These are phyloP conservation scores for Mesaphorura yosii DNA, from an alignment of 1,140 invertebrate genomes.

Conservation along the genomic window DNA sequence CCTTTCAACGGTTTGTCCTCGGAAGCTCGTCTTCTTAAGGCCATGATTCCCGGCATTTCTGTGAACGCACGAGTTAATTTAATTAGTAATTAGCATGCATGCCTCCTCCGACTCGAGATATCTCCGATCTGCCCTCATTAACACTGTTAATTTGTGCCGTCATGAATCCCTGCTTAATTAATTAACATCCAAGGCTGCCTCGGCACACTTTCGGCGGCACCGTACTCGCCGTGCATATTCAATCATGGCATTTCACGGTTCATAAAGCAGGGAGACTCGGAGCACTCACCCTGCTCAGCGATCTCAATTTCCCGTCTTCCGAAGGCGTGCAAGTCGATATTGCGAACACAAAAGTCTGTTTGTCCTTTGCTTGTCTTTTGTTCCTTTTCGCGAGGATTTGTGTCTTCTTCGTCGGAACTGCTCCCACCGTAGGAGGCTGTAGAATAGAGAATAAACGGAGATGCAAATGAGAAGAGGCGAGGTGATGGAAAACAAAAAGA, in stretches of 20 bases:
- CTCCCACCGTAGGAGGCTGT: conserved; percentile 77
- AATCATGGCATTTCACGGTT: no score
- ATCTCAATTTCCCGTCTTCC: conserved; percentile 94
- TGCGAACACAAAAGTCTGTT: conserved; percentile 80
- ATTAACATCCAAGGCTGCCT: no score
- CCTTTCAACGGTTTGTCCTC: conserved; percentile 48
- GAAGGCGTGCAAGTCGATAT: conserved; percentile 82
- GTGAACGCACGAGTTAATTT: no score
- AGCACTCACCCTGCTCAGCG: conserved; percentile 86
- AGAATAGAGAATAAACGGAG: conserved; percentile 25
- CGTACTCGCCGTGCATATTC: no score
- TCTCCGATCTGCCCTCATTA: no score
- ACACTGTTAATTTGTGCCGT: no score
- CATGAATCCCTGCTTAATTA: no score
- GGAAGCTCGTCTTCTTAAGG: conserved; percentile 72
- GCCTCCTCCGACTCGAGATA: no score
- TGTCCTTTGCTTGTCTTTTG: conserved; percentile 69
- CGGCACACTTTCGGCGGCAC: no score
- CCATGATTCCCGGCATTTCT: conserved; percentile 97
- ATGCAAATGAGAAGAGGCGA: not conserved
- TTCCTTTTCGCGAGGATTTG: conserved; percentile 73
- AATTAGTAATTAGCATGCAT: no score
- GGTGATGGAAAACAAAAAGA: no score
- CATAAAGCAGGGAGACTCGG: no score
- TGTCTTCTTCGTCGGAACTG: conserved; percentile 70